Base-by-base conservation (phyloP, 2,797 vertebrate genomes). In the Onychomys torridus region DNA sequence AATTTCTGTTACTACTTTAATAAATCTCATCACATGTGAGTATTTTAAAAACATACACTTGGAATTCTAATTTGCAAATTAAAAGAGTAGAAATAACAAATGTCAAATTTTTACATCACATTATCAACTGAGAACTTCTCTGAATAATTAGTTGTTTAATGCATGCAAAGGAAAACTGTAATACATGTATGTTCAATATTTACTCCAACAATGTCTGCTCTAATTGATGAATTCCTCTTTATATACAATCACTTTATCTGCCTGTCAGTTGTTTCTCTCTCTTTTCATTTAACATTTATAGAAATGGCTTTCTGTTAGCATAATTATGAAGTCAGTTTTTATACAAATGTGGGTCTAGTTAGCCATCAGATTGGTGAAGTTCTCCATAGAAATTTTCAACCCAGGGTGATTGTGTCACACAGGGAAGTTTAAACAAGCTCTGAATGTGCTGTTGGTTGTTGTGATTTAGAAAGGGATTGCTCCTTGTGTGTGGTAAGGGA, bases 51-150 rank as follows among this genome's bases (percentile, higher is more conserved):
- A 49, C 17, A 67, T 73, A 46, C 3, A 87, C 9, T 89, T 67
- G 21, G 77, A 91, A 71, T 93, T 78, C 63, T 69, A 88, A 88
- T 92, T 96, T 97, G 8, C 57, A 83, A 96, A 88, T 94, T 76
- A 91, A 92, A 90, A 91, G 46, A 0, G 49, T 95, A 11, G 37
- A 83, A 89, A 85, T 46, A 92, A 57, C 3, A 78, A 75, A 82
- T 90, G 40, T 40, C n/a, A 93, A 78, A 89, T 37, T 91, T 90
- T 87, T 91, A 49, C 23, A 73, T 89, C 76, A 73, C 52, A 84
- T 95, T 91, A 84, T 43, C 52, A 93, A 46, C 37, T 29, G 88
- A 87, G 57, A 87, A 87, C 27, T 89, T 88, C 40, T 91, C 16
- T 89, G 85, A 95, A 88, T 85, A 93, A 95, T 91, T 75, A 87